Evolutionary conservation across 1,140 invertebrate genomes (phyloP), one percentile per base, ranked within the genome.

Genomic region (Piezodorus guildinii): DNA sequence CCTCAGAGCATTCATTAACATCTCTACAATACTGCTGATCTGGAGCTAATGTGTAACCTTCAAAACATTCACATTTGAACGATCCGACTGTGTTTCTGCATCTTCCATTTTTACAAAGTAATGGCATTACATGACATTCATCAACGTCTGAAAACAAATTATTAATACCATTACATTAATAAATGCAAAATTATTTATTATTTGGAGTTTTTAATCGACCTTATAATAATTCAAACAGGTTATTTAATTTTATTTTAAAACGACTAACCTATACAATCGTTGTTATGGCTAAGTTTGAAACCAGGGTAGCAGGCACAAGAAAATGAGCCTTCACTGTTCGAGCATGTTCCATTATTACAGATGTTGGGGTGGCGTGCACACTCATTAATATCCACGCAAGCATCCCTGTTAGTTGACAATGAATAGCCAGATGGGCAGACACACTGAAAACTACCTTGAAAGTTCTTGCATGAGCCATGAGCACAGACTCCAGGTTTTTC

Each of bases 311-410:
- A 94, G 67, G 85, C 81, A 71, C 90, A 94, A 63, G 83, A 80
- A 75, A 88, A 92, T 15, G 81, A 82, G 4, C 88, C 88, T 51
- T 84, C 76, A 6, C 81, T 80, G 72, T 91, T 91, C 23, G 90
- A 76, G 72, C 91, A 94, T 0, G 85, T 88, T n/a, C 88, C 89
- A 73, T 90, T 88, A 68, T 86, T 85, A 70, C 87, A 90, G 54
- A 88, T 81, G 67, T 81, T 83, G 0, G 82, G 81, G 73, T 83
- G 83, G 14, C 83, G 73, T 17, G 74, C 72, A 72, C 88, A 91
- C 74, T 91, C 88, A 71, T 91, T 86, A 17, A 88, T 77, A 71
- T 91, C 88, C 12, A 87, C 78, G 71, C 87, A 90, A 3, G 77
- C 78, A 65, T 84, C 82, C 16, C 83, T 69, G 21, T 77, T 73